A percentile compares a stretch with the other conserved stretches of the same genome.
phyloP scores from a whole-genome alignment of 2,888 invertebrate genomes.

The Ophion obscuratus region DNA sequence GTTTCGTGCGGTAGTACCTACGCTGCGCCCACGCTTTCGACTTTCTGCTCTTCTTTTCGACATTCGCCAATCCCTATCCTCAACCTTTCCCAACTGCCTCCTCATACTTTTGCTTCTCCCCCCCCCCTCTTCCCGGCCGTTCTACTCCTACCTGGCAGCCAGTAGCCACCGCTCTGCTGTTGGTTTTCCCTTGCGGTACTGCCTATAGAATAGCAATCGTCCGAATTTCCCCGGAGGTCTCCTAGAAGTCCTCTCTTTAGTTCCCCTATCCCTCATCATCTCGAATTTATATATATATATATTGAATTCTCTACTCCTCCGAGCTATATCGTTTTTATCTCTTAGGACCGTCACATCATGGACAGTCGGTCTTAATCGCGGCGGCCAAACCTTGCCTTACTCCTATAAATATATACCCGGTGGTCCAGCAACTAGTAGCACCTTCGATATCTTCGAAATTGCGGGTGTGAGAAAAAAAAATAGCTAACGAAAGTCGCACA shows the following conservation, averaged over 20 bases:
- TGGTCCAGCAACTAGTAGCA: background rate
- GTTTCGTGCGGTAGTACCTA: background rate
- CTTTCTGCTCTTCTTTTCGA: slow-evolving; percentile 5
- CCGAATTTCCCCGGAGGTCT: slow-evolving; percentile 75
- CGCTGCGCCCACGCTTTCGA: background rate
- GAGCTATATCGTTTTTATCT: background rate
- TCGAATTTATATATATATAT: background rate
- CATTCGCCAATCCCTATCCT: background rate
- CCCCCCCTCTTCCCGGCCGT: background rate
- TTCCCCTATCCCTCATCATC: slow-evolving; percentile 26
- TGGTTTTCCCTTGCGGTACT: slow-evolving; percentile 24
- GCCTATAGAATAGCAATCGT: slow-evolving; percentile 75
- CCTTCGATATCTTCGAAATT: background rate
- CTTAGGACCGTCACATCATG: background rate
- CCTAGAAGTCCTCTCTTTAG: slow-evolving; percentile 13
- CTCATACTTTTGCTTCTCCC: background rate
- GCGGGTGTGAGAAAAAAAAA: too few relatives aligned
- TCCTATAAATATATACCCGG: background rate
- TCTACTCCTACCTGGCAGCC: background rate
- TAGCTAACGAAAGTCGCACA: too few relatives aligned
- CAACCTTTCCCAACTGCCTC: background rate
- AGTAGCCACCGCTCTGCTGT: background rate
- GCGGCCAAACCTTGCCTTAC: background rate
- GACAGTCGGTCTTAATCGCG: slow-evolving; percentile 1
- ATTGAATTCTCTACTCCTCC: background rate